These are phyloP conservation scores for Cosmia pyralina DNA, from an alignment of 2,888 invertebrate species.

Conservation along the genomic window DNA sequence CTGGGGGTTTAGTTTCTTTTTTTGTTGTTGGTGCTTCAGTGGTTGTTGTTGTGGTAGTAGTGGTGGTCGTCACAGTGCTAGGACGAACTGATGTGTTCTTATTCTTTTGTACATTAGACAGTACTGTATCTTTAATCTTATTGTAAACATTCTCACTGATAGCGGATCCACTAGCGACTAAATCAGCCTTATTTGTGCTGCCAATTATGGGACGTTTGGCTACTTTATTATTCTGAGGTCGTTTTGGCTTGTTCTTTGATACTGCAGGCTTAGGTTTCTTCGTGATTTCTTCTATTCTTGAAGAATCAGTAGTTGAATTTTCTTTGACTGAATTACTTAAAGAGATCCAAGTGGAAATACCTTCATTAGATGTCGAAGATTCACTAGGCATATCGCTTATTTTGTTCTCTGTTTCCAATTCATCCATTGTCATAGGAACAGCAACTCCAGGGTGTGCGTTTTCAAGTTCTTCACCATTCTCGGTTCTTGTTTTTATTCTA, in stretches of 20 bases:
- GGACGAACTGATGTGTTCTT: conserved; percentile 79
- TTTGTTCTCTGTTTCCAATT: conserved; percentile 90
- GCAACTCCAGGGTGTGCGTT: conserved; percentile 92
- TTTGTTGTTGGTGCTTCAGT: conserved; percentile 76
- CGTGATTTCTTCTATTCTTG: conserved; percentile 77
- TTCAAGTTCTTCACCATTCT: conserved; percentile 82
- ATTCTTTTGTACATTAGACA: conserved; percentile 89
- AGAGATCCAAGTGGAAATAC: conserved; percentile 94
- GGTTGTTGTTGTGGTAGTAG: conserved; percentile 67
- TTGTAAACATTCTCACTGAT: conserved; percentile 89
- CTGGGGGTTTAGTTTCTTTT: conserved; percentile 76
- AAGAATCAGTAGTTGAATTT: conserved; percentile 82
- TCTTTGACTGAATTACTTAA: conserved; percentile 89
- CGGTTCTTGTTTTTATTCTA: conserved; percentile 83
- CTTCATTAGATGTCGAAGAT: conserved; percentile 91
- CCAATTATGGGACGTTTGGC: conserved; percentile 84
- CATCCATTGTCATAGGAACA: conserved; percentile 91
- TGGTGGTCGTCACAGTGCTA: conserved; percentile 70
- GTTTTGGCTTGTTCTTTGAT: conserved; percentile 81
- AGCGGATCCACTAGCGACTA: conserved; percentile 86
- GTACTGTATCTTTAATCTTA: conserved; percentile 91
- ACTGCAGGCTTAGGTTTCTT: conserved; percentile 80
- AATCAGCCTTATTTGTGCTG: conserved; percentile 86
- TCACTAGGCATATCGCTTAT: conserved; percentile 73
- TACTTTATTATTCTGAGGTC: conserved; percentile 79